Conservation (phyloP, 2,113 vertebrate species). For the Marmota monax region DNA sequence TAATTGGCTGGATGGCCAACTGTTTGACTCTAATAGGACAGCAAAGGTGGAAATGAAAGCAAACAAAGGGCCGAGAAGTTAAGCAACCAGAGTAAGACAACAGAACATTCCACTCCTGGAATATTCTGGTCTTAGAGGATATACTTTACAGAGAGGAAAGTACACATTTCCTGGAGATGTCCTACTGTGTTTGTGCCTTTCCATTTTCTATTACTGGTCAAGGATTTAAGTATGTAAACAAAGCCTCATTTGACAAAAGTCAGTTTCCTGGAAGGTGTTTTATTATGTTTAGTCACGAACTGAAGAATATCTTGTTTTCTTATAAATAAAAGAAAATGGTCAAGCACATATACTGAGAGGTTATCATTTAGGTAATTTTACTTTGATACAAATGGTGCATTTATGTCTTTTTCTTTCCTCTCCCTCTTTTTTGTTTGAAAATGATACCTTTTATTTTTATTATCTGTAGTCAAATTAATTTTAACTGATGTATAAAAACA, state of each 20-base stretch:
- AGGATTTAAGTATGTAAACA: not conserved
- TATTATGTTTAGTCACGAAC: constrained; percentile 5
- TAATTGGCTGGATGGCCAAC: not conserved
- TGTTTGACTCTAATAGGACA: not conserved
- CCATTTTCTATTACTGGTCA: not conserved
- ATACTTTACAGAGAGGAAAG: not conserved
- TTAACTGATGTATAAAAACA: not conserved
- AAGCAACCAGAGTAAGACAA: not conserved
- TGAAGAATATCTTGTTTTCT: constrained; percentile 11
- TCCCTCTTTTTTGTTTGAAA: not conserved
- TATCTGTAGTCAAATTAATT: not conserved
- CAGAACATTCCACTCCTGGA: not conserved
- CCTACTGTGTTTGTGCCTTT: not conserved
- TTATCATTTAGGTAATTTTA: not conserved
- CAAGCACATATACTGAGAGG: not conserved
- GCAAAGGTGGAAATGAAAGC: not conserved
- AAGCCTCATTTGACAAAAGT: not conserved
- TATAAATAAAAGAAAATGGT: constrained; percentile 11
- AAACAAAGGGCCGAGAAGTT: not conserved
- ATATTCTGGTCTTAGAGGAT: not conserved
- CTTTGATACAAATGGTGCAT: not conserved
- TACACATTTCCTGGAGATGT: not conserved
- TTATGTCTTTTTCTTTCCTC: not conserved
- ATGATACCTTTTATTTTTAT: not conserved
- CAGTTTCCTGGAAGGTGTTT: not conserved